Conservation (phyloP, 1,140 invertebrate species). For the Asobara japonica region DNA sequence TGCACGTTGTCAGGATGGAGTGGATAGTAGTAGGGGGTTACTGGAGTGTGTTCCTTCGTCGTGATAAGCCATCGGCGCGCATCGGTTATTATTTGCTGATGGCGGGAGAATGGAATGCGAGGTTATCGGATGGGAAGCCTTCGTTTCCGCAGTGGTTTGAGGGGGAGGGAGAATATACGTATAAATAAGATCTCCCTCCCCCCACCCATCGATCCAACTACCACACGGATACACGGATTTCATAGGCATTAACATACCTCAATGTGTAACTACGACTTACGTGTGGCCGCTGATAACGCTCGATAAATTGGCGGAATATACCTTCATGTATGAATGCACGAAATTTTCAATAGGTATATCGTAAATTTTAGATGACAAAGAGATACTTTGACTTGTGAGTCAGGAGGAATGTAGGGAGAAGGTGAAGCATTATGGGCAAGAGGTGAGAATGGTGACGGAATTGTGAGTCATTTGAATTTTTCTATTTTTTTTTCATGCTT, state of each 20-base stretch:
- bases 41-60: conserved; percentile 8
- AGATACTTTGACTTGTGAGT: conserved; percentile 2
- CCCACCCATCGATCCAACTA: not conserved
- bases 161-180: conserved; percentile 34
- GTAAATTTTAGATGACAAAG: not conserved
- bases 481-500: not conserved
- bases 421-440: not conserved
- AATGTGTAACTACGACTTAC: conserved; percentile 1
- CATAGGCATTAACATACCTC: not conserved
- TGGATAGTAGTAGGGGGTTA: not conserved
- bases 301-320: not conserved
- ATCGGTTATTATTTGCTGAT: conserved; percentile 40
- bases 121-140: conserved; percentile 38
- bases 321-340: not conserved
- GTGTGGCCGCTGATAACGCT: not conserved
- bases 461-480: not conserved
- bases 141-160: conserved; percentile 38
- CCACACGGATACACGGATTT: not conserved
- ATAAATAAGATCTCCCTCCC: conserved; percentile 22
- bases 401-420: not conserved
- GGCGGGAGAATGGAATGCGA: conserved; percentile 37
- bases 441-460: not conserved
- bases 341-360: not conserved
- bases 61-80: conserved; percentile 34
- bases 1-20: conserved; percentile 7